Evolutionary conservation across 2,113 vertebrate species (phyloP).

Genomic region (Papio anubis): DNA sequence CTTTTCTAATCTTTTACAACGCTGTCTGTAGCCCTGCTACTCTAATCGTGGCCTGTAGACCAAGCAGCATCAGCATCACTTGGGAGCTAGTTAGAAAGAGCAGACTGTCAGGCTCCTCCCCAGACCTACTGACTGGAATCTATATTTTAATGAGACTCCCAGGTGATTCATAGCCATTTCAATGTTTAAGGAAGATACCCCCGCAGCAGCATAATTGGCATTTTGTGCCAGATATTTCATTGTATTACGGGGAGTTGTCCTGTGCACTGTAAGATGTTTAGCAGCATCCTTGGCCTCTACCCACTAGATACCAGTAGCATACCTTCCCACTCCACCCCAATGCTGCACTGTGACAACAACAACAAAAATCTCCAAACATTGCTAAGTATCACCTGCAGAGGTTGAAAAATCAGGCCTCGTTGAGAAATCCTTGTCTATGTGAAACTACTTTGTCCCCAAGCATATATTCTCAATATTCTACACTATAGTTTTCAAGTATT

Average conservation of each 20-base stretch:
- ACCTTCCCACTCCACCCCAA: background rate
- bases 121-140: background rate
- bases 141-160: background rate
- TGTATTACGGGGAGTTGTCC: background rate
- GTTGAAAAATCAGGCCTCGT: background rate
- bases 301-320: background rate
- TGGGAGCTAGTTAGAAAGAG: background rate
- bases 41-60: background rate
- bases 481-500: background rate
- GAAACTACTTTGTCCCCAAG: background rate
- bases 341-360: background rate
- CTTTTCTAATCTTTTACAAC: background rate
- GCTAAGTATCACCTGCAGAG: background rate
- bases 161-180: background rate
- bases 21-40: background rate
- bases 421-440: background rate
- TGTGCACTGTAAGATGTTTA: background rate
- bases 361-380: background rate
- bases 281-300: background rate
- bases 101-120: background rate
- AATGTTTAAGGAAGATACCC: background rate
- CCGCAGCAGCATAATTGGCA: background rate
- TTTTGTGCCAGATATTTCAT: background rate
- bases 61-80: background rate
- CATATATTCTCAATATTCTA: background rate